These are phyloP conservation scores for Pheosia tremula DNA, from an alignment of 2,888 invertebrate genomes.

Conservation along the genomic window DNA sequence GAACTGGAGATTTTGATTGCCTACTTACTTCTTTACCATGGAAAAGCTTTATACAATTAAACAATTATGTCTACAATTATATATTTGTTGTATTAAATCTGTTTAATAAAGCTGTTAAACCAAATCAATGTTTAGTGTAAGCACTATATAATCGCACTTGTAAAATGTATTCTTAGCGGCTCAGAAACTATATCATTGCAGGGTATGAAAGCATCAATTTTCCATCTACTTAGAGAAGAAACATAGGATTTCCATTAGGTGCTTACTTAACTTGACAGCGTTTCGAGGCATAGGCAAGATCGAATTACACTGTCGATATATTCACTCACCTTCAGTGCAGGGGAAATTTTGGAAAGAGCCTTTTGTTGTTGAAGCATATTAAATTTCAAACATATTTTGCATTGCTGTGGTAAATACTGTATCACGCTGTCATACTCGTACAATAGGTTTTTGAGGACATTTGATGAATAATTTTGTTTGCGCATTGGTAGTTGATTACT, in stretches of 20 bases:
- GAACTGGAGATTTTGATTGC: no score
- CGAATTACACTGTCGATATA: constrained; percentile 59
- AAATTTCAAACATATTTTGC: constrained; percentile 13
- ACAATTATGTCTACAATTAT: no score
- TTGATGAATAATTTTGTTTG: no score
- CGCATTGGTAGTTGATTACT: no score
- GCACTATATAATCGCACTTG: neutral
- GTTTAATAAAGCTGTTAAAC: no score
- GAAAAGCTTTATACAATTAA: no score
- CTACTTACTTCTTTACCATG: no score
- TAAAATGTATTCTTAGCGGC: neutral
- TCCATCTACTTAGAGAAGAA: constrained; percentile 54
- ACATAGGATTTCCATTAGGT: constrained; percentile 79
- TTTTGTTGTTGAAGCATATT: constrained; percentile 20
- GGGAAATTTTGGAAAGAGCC: constrained; percentile 19
- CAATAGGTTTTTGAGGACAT: no score
- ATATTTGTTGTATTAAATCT: no score
- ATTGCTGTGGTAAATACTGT: neutral
- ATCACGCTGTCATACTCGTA: no score
- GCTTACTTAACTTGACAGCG: constrained; percentile 70
- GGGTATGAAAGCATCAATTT: constrained; percentile 42
- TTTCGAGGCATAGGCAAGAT: constrained; percentile 63
- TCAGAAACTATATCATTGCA: constrained; percentile 24
- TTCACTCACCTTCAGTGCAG: constrained; percentile 43
- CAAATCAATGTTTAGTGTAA: neutral